Conservation (phyloP, 2,113 vertebrate species). For the Burhinus oedicnemus region DNA sequence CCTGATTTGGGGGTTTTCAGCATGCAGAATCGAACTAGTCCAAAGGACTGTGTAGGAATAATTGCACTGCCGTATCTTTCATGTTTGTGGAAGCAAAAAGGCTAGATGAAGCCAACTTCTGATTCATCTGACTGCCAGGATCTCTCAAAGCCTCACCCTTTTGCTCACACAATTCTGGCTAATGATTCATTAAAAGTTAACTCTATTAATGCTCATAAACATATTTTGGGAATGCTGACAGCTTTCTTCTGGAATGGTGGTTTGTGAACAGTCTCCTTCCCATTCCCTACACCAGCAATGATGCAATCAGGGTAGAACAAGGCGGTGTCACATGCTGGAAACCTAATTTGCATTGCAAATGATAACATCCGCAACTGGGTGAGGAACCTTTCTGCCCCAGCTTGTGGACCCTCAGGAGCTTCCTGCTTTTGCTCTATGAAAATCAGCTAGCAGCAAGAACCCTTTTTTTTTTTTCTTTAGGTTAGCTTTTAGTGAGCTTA, state of each 20-base stretch:
- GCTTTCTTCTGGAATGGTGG: slow-evolving; percentile 1
- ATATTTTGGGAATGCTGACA: slow-evolving; percentile 36
- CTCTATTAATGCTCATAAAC: slow-evolving; percentile 24
- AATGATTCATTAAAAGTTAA: slow-evolving; percentile 31
- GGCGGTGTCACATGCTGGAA: neutral
- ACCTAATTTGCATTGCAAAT: slow-evolving; percentile 31
- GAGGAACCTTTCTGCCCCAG: neutral
- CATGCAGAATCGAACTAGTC: neutral
- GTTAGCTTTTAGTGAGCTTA: neutral
- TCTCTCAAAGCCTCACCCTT: slow-evolving; percentile 17
- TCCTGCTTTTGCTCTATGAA: slow-evolving; percentile 1
- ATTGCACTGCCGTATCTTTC: neutral
- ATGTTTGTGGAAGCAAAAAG: slow-evolving; percentile 17
- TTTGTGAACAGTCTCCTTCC: neutral
- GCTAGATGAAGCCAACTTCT: neutral
- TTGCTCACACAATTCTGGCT: slow-evolving; percentile 20
- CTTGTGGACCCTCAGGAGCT: neutral
- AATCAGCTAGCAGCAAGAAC: slow-evolving; percentile 8
- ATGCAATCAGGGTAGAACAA: slow-evolving; percentile 22
- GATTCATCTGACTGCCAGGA: slow-evolving; percentile 22
- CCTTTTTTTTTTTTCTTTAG: neutral
- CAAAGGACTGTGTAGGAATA: neutral
- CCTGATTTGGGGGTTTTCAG: neutral
- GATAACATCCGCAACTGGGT: neutral
- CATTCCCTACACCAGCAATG: neutral